A percentile compares a stretch with the other conserved stretches of the same genome.
Evolutionary conservation across 2,797 vertebrate genomes (phyloP).

Genomic region (Melanogrammus aeglefinus): DNA sequence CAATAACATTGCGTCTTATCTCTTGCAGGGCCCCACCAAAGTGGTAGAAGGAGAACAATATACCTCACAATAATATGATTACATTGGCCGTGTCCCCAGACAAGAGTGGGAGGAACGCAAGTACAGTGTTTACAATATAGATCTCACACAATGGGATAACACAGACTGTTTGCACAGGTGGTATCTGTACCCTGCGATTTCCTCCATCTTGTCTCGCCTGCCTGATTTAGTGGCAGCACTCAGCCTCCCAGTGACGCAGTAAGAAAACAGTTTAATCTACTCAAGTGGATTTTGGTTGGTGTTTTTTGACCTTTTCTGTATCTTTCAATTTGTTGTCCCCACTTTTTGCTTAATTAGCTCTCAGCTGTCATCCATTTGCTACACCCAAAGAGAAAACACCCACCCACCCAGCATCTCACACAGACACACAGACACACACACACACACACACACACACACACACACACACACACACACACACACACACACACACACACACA

Average conservation of each 20-base stretch:
- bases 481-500: slow-evolving; percentile 9
- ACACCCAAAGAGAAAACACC: slow-evolving; percentile 48
- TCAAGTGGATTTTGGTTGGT: slow-evolving; percentile 35
- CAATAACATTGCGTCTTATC: not conserved
- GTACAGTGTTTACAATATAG: not conserved
- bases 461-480: not conserved
- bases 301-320: not conserved
- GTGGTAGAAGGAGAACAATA: not conserved
- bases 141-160: slow-evolving; percentile 15
- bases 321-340: slow-evolving; percentile 32
- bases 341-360: slow-evolving; percentile 76
- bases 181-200: slow-evolving; percentile 45
- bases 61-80: not conserved
- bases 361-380: slow-evolving; percentile 74
- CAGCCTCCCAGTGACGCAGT: slow-evolving; percentile 31
- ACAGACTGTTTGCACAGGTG: slow-evolving; percentile 41
- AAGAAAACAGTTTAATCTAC: slow-evolving; percentile 67
- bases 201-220: slow-evolving; percentile 43
- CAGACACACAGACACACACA: slow-evolving; percentile 22
- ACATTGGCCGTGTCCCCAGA: not conserved
- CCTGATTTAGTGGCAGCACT: slow-evolving; percentile 50
- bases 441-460: slow-evolving; percentile 39
- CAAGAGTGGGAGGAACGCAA: not conserved
- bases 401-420: slow-evolving; percentile 23
- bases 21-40: not conserved